phyloP scores from a whole-genome alignment of 1,140 invertebrate genomes.

The Kradibia gibbosae region DNA sequence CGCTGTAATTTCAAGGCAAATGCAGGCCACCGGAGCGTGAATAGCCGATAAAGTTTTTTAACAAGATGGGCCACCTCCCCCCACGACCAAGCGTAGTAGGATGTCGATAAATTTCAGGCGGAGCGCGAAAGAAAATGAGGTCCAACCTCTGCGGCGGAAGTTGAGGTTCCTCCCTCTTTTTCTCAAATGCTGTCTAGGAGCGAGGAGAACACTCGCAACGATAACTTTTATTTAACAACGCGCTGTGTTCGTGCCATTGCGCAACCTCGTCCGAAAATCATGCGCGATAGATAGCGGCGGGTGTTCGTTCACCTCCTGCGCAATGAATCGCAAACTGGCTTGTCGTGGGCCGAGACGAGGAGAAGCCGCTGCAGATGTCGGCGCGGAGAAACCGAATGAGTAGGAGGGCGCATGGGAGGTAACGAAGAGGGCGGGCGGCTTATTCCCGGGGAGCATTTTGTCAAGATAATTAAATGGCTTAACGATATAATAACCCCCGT shows the following conservation, averaged over 20 bases:
- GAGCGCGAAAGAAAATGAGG: not conserved
- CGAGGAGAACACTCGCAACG: conserved; percentile 2
- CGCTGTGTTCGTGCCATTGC: conserved; percentile 35
- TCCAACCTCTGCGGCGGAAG: conserved; percentile 18
- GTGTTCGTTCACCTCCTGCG: not conserved
- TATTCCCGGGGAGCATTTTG: conserved; percentile 70
- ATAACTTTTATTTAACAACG: conserved; percentile 43
- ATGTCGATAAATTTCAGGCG: not conserved
- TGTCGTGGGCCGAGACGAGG: conserved; percentile 17
- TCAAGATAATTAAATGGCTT: conserved; percentile 74
- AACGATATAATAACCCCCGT: conserved; percentile 71
- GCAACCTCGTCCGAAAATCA: conserved; percentile 38
- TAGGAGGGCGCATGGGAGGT: conserved; percentile 34
- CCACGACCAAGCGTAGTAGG: too few species aligned
- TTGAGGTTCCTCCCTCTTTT: not conserved
- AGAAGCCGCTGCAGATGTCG: not conserved
- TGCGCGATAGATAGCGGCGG: conserved; percentile 35
- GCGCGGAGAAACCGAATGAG: conserved; percentile 39
- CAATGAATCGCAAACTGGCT: conserved; percentile 47
- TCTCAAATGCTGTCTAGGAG: not conserved
- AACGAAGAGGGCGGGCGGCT: conserved; percentile 64
- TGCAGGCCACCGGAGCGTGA: not conserved
- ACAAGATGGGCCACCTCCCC: too few species aligned
- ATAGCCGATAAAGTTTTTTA: too few species aligned
- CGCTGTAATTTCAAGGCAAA: not conserved